A percentile compares a stretch with the other conserved stretches of the same genome.
Conservation (phyloP, 64 coral and sea anemone genomes). For the Catalaphyllia jardinei region DNA sequence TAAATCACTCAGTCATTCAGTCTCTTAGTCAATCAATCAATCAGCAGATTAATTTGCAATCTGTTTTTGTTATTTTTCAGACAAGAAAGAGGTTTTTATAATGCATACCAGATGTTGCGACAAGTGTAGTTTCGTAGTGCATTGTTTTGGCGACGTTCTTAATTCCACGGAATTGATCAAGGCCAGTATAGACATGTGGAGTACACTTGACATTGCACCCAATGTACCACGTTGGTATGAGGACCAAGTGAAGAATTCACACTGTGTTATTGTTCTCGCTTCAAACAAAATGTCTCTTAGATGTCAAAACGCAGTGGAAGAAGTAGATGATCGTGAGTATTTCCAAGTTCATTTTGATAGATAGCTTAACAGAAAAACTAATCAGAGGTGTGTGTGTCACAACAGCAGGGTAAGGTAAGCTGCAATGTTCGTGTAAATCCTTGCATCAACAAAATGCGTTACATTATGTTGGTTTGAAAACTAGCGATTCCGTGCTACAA, state of each 20-base stretch:
- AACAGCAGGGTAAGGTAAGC: no score
- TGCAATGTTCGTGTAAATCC: no score
- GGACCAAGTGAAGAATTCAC: constrained; percentile 65
- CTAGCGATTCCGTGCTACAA: no score
- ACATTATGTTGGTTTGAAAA: neutral
- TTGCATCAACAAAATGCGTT: neutral
- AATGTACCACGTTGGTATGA: constrained; percentile 77
- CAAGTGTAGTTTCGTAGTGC: constrained; percentile 69
- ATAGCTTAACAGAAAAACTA: no score
- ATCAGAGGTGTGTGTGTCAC: no score
- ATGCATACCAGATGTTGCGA: constrained; percentile 79
- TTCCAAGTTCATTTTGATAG: neutral
- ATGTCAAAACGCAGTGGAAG: constrained; percentile 10
- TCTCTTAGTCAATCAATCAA: neutral
- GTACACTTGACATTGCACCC: constrained; percentile 58
- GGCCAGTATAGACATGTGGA: constrained; percentile 68
- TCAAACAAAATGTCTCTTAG: constrained; percentile 40
- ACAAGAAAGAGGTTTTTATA: constrained; percentile 59
- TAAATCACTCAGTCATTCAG: neutral
- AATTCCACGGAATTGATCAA: constrained; percentile 63
- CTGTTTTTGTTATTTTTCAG: neutral
- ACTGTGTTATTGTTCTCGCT: constrained; percentile 73
- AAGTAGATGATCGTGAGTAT: constrained; percentile 20
- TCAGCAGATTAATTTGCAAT: no score
- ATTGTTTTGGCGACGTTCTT: constrained; percentile 62